Conservation (phyloP, 2,113 vertebrate species). For the Struthidea cinerea region DNA sequence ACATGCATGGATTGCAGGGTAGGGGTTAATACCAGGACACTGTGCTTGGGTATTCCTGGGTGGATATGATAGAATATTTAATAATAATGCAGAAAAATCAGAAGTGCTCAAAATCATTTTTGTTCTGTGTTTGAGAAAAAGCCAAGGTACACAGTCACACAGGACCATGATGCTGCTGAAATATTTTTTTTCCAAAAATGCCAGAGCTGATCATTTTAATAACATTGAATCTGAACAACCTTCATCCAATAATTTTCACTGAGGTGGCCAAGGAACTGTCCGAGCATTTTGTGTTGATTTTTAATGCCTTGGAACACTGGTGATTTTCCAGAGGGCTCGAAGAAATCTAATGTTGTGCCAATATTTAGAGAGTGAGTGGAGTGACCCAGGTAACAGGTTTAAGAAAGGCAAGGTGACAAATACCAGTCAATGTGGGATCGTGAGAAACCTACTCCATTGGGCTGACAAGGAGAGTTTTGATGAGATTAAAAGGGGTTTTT, state of each 20-base stretch:
- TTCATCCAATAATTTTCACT: neutral
- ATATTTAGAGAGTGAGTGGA: neutral
- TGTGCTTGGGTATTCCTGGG: neutral
- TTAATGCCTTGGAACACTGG: neutral
- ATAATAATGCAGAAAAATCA: neutral
- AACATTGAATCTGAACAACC: neutral
- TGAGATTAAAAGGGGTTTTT: neutral
- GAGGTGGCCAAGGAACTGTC: slow-evolving; percentile 14
- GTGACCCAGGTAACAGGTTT: neutral
- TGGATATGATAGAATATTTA: neutral
- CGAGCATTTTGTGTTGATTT: neutral
- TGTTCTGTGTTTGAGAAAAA: neutral
- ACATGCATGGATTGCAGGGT: neutral
- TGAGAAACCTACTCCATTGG: neutral
- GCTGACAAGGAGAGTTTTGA: neutral
- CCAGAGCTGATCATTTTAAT: neutral
- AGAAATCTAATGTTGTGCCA: neutral
- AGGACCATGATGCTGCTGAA: neutral
- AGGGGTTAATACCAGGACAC: neutral
- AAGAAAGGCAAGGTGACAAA: neutral
- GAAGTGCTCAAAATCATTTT: neutral
- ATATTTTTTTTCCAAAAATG: neutral
- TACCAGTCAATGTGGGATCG: neutral
- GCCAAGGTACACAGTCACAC: neutral
- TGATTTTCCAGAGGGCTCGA: neutral